Evolutionary conservation across 2,113 vertebrate genomes (phyloP).

Genomic region (Brachypteracias leptosomus): DNA sequence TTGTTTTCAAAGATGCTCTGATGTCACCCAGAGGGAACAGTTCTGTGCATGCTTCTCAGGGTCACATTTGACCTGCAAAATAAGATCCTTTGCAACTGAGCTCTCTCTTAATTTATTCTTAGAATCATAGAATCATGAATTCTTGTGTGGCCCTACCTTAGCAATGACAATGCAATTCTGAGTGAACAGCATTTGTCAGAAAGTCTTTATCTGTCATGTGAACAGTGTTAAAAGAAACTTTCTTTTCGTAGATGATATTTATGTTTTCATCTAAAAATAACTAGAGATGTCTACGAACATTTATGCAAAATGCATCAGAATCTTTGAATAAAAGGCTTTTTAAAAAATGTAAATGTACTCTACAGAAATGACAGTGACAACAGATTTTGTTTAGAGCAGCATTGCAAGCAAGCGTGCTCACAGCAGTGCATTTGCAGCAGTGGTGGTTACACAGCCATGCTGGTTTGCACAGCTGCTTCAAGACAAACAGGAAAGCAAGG

Average conservation of each 20-base stretch:
- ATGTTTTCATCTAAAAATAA: background rate
- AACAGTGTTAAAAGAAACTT: background rate
- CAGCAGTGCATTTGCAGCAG: background rate
- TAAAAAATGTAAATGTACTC: background rate
- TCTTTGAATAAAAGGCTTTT: background rate
- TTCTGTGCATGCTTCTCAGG: background rate
- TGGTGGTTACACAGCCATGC: background rate
- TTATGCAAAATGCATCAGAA: background rate
- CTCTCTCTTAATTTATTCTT: background rate
- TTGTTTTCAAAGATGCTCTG: background rate
- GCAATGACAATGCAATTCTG: background rate
- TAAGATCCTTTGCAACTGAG: background rate
- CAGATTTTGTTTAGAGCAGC: background rate
- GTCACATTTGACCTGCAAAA: background rate
- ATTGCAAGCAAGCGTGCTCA: accelerated
- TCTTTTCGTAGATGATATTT: background rate
- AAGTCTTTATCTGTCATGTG: background rate
- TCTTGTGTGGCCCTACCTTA: background rate
- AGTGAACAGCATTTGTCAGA: background rate
- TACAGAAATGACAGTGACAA: background rate
- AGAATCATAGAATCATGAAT: too few species aligned
- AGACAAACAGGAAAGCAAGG: background rate
- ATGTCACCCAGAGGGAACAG: background rate
- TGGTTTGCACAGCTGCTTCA: background rate
- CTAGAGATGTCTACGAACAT: background rate